Evolutionary conservation across 2,797 vertebrate genomes (phyloP), one percentile per base, ranked within the genome.

Genomic region (Sardinella longiceps): DNA sequence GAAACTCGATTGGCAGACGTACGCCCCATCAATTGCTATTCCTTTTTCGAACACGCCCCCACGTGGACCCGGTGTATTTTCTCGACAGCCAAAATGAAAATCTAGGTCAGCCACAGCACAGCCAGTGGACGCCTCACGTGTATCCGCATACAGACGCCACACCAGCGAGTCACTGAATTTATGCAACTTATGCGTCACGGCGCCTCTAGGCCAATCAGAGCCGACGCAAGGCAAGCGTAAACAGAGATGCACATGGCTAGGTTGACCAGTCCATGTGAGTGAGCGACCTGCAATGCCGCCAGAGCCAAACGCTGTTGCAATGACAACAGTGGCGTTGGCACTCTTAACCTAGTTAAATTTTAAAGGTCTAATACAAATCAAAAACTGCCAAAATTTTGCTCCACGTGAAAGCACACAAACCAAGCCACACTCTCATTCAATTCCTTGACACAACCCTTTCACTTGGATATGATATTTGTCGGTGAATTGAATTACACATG

Each of bases 221-320:
- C 45, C 84, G 91, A 93, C 93, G 95, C 92, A 94, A 84, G 88
- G 85, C 86, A 84, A 95, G 94, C 96, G 96, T 98, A 97, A 97
- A 98, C 97, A 98, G 92, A 95, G 87, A 89, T 77, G 95, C 97
- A 97, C 97, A 96, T 97, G 97, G 97, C 96, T 93, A 93, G 93
- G 83, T 89, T 90, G 91, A 88, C 81, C 84, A 39, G 92, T 94
- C 96, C 97, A 98, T 97, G 97, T 98, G 97, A 98, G 95, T 15
- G 56, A 82, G 87, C 70, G 10, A 87, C 89, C 90, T 53, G 92
- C 94, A 92, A 74, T 85, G 85, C 83, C 48, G 81, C 85, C 45
- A 12, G 20, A 89, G 83, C 81, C 84, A 86, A 83, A 66, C 37
- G 81, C 86, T 50, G 80, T 81, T 86, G 86, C 77, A 90, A 87